phyloP scores from a whole-genome alignment of 2,113 vertebrate species.

The Elgaria multicarinata region DNA sequence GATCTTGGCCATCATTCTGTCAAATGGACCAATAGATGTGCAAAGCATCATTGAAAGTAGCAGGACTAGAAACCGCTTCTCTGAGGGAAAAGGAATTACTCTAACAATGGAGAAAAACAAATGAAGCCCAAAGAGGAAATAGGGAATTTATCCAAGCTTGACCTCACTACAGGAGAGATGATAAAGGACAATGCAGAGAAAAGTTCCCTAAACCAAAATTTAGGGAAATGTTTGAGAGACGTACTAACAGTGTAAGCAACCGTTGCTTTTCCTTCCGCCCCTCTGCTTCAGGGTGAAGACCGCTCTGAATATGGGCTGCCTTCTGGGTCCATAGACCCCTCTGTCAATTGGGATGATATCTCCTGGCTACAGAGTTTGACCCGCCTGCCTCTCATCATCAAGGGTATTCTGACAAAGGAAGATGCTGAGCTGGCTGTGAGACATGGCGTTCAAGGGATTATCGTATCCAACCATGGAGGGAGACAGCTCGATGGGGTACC shows the following conservation, averaged over 20 bases:
- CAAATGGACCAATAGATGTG: background rate
- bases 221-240: background rate
- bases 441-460: conserved; percentile 90
- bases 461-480: conserved; percentile 96
- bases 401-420: conserved; percentile 96
- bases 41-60: background rate
- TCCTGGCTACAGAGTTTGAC: conserved; percentile 89
- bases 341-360: conserved; percentile 91
- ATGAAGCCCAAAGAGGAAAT: background rate
- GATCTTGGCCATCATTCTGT: conserved; percentile 10
- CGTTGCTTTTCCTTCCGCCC: conserved; percentile 18
- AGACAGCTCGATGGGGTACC: conserved; percentile 92
- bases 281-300: conserved; percentile 71
- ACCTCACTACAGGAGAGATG: background rate
- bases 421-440: conserved; percentile 93
- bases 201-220: background rate
- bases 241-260: background rate
- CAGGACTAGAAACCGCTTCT: background rate
- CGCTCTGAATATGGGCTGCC: conserved; percentile 76
- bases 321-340: conserved; percentile 82
- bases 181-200: background rate
- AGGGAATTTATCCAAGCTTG: background rate
- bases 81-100: no score
- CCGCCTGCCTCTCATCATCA: conserved; percentile 91
- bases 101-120: background rate